Evolutionary conservation across 2,888 invertebrate species (phyloP).

Genomic region (Diploptera punctata): DNA sequence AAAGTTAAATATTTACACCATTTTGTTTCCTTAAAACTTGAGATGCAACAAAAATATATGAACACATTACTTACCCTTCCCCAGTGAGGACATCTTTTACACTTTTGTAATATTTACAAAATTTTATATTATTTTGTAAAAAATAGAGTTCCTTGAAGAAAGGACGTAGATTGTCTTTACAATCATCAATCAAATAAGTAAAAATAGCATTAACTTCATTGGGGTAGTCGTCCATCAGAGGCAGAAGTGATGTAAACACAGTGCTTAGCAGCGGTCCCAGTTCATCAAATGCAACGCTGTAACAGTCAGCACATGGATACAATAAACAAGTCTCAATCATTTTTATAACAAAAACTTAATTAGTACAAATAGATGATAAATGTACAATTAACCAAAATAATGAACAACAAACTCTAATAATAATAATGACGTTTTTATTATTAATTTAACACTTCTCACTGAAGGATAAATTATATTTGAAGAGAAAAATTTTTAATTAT

Average conservation of each 20-base stretch:
- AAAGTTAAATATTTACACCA: no score
- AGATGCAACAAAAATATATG: neutral
- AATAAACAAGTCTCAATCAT: no score
- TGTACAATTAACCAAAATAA: no score
- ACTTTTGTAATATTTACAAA: slow-evolving; percentile 56
- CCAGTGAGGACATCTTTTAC: slow-evolving; percentile 32
- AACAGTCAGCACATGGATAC: no score
- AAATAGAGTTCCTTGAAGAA: slow-evolving; percentile 87
- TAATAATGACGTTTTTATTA: no score
- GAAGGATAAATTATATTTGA: no score
- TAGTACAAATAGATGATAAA: no score
- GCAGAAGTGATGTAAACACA: slow-evolving; percentile 80
- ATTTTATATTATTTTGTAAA: slow-evolving; percentile 69
- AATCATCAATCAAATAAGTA: slow-evolving; percentile 76
- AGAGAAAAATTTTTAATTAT: no score
- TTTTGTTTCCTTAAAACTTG: neutral
- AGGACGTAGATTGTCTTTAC: slow-evolving; percentile 68
- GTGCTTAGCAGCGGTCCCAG: slow-evolving; percentile 83
- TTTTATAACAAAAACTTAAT: no score
- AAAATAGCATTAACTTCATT: slow-evolving; percentile 78
- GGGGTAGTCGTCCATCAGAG: slow-evolving; percentile 72
- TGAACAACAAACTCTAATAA: no score
- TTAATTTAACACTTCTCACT: no score
- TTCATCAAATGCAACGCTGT: slow-evolving; percentile 70
- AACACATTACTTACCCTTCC: slow-evolving; percentile 29